Evolutionary conservation across 2,888 invertebrate genomes (phyloP).

Genomic region (Torymus auratus): DNA sequence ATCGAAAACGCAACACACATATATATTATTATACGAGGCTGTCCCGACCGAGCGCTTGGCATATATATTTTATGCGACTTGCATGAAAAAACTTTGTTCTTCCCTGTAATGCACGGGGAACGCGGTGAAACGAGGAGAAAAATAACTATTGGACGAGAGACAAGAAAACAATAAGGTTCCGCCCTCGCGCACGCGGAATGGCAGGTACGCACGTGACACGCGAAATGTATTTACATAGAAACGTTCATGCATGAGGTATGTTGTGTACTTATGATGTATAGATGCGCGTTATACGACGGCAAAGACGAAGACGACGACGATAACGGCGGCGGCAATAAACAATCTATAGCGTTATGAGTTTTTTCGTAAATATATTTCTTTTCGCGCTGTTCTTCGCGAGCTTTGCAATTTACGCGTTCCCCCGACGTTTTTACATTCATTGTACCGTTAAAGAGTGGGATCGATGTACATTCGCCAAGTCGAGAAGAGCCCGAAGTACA

Average conservation of each 20-base stretch:
- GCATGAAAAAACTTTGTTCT: slow-evolving; percentile 11
- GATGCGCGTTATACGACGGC: slow-evolving; percentile 36
- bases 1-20: too few relatives aligned
- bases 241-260: slow-evolving; percentile 54
- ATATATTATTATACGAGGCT: background rate
- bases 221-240: slow-evolving; percentile 57
- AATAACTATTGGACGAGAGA: background rate
- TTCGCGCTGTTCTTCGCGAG: background rate
- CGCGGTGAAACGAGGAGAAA: background rate
- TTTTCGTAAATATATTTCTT: slow-evolving; percentile 17
- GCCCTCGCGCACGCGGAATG: slow-evolving; percentile 55
- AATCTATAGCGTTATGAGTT: slow-evolving; percentile 12
- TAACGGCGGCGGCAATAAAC: slow-evolving; percentile 14
- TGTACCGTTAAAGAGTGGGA: background rate
- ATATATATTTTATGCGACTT: slow-evolving; percentile 22
- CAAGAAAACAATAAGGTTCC: slow-evolving; percentile 30
- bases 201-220: slow-evolving; percentile 57
- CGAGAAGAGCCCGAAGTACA: slow-evolving; percentile 14
- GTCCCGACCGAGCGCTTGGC: slow-evolving; percentile 27
- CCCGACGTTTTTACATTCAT: slow-evolving; percentile 6
- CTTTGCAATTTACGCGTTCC: background rate
- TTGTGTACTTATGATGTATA: slow-evolving; percentile 48
- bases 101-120: background rate
- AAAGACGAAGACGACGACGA: slow-evolving; percentile 35
- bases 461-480: slow-evolving; percentile 22